Evolutionary conservation across 2,113 vertebrate genomes (phyloP), one percentile per base, ranked within the genome.

Genomic region (Stegastes partitus): DNA sequence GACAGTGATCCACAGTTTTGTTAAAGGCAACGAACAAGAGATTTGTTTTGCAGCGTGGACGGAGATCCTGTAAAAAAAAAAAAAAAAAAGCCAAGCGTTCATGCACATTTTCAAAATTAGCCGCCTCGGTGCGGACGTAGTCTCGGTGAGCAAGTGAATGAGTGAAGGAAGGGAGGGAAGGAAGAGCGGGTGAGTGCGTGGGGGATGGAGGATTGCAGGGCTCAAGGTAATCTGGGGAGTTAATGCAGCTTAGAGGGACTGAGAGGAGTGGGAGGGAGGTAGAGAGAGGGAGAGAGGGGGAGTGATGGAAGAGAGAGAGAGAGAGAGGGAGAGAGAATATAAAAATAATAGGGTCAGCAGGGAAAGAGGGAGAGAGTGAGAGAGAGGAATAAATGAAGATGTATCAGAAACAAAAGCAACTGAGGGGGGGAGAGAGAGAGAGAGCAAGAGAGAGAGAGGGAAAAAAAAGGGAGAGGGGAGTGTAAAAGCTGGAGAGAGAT

Each of bases 181-280:
- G 71, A 81, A 68, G 77, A 72, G 72, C 37, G 82, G 65, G 86
- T 81, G 87, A 86, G 90, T 86, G 84, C 47, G 82, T 86, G 91
- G 89, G 90, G 86, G 87, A 83, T 88, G 91, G 86, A 92, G 94
- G 91, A 93, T 93, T 91, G 91, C 80, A 92, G 84, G 90, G 93
- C 92, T 94, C 92, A 92, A 94, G 91, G 92, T 94, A 96, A 94
- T 94, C 93, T 93, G 84, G 77, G 89, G 90, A 94, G 94, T 94
- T 94, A 93, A 96, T 95, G 90, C 91, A 94, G 93, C 89, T 96
- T 95, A 95, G 82, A 84, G 88, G 91, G 93, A 90, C 86, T 86
- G 90, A 69, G 83, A 89, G 74, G 87, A 86, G 87, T 83, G 83
- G 90, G 92, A 82, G 87, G 89, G 83, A 85, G 69, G 71, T 15